Evolutionary conservation across 1,140 invertebrate species (phyloP), one percentile per base, ranked within the genome.

Genomic region (Cyrtorhinus lividipennis): DNA sequence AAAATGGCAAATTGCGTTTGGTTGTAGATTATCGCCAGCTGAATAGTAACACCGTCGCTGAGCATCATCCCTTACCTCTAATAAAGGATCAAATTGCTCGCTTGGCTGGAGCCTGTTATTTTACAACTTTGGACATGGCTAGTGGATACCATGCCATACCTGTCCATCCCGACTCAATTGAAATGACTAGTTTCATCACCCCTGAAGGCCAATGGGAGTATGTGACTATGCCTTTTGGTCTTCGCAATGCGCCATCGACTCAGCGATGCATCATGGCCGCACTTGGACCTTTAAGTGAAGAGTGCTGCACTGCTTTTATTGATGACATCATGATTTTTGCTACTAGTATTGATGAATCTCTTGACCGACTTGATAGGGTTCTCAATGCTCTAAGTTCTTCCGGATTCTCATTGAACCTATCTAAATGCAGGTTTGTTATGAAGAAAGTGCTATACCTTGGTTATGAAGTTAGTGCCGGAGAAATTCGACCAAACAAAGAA

Each of bases 101-200:
- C 5, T 56, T 79, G 15, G 56, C 48, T 5, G 69, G 68, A 3
- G 57, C 66, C 2, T 66, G 67, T 24, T 71, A 66, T 59, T 75
- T 77, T 58, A 67, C 68, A 2, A 64, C 67, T 0, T 56, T 78
- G 0, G 73, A 77, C 65, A 46, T 74, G 2, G 59, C 58, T 0
- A 68, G 64, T 27, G 66, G 64, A 1, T 67, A 65, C 59, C 75
- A 73, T 65, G 76, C 81, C 64, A 67, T 79, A 8, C 64, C 66
- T 12, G 66, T 79, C 0, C 64, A 71, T 8, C 57, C 63, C 53
- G 65, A 72, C 1, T 72, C 73, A 22, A 73, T 68, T 23, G 60
- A 74, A 23, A 74, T 74, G 56, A 79, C 77, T 12, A 72, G 73
- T 0, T 77, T 78, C 63, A 66, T 71, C 22, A 74, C 73, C 0